phyloP scores from a whole-genome alignment of 2,888 invertebrate species.

The Tipula unca region DNA sequence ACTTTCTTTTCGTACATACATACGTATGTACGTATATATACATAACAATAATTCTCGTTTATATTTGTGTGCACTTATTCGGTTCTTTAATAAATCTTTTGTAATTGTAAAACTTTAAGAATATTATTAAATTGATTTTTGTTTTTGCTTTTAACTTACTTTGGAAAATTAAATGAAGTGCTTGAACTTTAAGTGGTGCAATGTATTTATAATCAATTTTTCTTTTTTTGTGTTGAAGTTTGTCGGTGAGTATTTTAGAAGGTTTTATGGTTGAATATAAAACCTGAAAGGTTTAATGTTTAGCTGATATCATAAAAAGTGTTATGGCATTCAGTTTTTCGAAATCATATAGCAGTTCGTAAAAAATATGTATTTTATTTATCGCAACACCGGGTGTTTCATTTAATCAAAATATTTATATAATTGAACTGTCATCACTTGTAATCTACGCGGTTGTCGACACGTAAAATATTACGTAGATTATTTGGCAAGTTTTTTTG shows the following conservation, averaged over 20 bases:
- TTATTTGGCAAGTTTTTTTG: too few relatives aligned
- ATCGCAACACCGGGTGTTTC: too few relatives aligned
- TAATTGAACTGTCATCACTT: too few relatives aligned
- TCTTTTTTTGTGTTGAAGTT: background rate
- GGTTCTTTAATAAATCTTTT: background rate
- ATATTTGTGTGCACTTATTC: background rate
- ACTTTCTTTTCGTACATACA: background rate
- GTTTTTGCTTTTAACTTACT: background rate
- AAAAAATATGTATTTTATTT: too few relatives aligned
- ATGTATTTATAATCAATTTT: background rate
- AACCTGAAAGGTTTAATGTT: too few relatives aligned
- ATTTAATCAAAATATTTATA: too few relatives aligned
- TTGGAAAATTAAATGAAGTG: background rate
- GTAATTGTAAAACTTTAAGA: constrained; percentile 9
- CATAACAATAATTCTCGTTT: background rate
- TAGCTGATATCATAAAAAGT: too few relatives aligned
- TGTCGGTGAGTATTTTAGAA: background rate
- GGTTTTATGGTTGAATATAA: background rate
- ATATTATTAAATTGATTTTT: constrained; percentile 9
- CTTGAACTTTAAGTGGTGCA: background rate
- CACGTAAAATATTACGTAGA: too few relatives aligned
- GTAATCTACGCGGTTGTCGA: too few relatives aligned
- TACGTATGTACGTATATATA: background rate
- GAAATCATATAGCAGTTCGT: too few relatives aligned
- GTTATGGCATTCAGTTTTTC: too few relatives aligned